Evolutionary conservation across 92 coral and sea anemone species (phyloP).

Genomic region (Anthopleura xanthogrammica): DNA sequence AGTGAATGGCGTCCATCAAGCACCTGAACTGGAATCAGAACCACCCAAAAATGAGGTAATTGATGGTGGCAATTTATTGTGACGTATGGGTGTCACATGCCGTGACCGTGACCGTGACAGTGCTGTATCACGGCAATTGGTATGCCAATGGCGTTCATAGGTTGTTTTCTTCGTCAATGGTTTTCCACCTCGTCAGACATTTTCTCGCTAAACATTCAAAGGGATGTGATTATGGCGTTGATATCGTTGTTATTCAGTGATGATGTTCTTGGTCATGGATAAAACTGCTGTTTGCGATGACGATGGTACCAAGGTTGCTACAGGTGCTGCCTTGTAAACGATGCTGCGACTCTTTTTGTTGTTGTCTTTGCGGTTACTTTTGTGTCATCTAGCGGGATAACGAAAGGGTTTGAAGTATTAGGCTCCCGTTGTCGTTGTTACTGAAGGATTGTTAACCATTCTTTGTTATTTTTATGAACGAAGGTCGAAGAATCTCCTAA

Average conservation of each 20-base stretch:
- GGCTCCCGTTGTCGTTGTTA: neutral
- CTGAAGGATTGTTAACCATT: neutral
- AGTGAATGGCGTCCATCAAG: constrained; percentile 53
- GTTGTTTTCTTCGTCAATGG: too few relatives aligned
- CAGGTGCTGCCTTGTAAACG: too few relatives aligned
- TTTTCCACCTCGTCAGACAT: too few relatives aligned
- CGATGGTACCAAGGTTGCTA: too few relatives aligned
- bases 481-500: constrained; percentile 63
- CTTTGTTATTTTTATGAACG: neutral
- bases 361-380: neutral
- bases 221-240: too few relatives aligned
- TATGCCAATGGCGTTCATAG: too few relatives aligned
- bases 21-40: constrained; percentile 50
- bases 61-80: neutral
- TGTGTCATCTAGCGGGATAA: neutral
- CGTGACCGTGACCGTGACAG: neutral
- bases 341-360: too few relatives aligned
- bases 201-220: too few relatives aligned
- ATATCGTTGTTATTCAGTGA: too few relatives aligned
- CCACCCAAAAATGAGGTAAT: constrained; percentile 16
- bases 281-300: too few relatives aligned
- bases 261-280: too few relatives aligned
- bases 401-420: neutral
- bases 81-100: neutral
- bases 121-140: neutral